Base-by-base conservation (phyloP, 2,888 invertebrate genomes). In the Corbicula japonica region DNA sequence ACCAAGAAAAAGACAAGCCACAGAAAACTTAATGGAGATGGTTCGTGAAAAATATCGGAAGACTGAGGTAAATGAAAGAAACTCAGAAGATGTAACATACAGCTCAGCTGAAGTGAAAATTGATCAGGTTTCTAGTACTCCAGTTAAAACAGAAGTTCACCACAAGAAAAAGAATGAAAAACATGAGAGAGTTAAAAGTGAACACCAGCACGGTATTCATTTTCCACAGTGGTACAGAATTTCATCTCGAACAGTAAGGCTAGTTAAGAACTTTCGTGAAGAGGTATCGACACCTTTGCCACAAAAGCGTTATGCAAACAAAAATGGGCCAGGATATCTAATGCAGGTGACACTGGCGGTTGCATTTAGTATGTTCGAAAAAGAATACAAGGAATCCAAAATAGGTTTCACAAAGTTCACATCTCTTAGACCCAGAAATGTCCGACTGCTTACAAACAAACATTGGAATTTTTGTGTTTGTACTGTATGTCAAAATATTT, bases 391-490 rank as follows among this genome's bases (percentile, higher is more conserved):
- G 32, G 46, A 68, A 26, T 44, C n/a, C 28, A 77, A 66, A n/a
- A 66, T 73, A 34, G 61, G 77, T 18, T 77, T 73, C 34, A 50
- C 72, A 44, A 77, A 68, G 52, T 77, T 77, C 44, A 56, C 72
- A 44, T 32, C 61, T 18, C 66, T 72, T 15, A 65, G 66, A 35
- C 77, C 77, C 34, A 70, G 68, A 62, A 72, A 72, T 73, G 72
- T 77, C 2, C 23, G 77, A 34, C 68, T 77, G 4, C 61, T 72
- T 15, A 66, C 50, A 12, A 48, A 26, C 46, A 65, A 41, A 23
- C 72, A 77, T 21, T 73, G 72, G 77, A 73, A 66, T 46, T 72
- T 44, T 23, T 77, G 77, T 77, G 77, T 73, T 21, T 61, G 77
- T 48, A 56, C 56, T 8, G 52, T 32, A 28, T 77, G 77, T 38